phyloP scores from a whole-genome alignment of 23 tunicate genomes.

The Phallusia fumigata region DNA sequence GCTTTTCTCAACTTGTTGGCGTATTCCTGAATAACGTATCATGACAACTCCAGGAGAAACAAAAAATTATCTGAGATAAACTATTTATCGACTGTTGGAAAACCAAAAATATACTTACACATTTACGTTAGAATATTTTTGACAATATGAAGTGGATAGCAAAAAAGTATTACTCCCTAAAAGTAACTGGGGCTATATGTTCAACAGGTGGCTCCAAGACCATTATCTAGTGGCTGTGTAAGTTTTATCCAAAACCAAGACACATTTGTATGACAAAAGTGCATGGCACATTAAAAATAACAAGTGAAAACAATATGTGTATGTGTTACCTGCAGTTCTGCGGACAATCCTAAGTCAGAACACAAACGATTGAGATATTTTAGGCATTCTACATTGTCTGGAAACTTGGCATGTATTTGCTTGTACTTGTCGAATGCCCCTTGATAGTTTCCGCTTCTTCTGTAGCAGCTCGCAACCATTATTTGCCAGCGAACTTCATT shows the following conservation, averaged over 20 bases:
- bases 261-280: no score
- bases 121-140: no score
- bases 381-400: slow-evolving; percentile 90
- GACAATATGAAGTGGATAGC: no score
- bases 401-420: slow-evolving; percentile 88
- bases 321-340: slow-evolving; percentile 83
- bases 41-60: neutral
- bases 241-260: no score
- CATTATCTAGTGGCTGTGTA: no score
- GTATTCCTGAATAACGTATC: slow-evolving; percentile 50
- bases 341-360: slow-evolving; percentile 76
- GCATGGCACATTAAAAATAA: no score
- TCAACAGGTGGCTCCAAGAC: no score
- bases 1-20: slow-evolving; percentile 74
- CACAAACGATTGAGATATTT: slow-evolving; percentile 87
- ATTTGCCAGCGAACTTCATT: slow-evolving; percentile 90
- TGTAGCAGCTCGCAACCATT: slow-evolving; percentile 93
- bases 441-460: slow-evolving; percentile 95
- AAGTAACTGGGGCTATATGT: no score
- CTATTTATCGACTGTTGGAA: no score
- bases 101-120: no score
- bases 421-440: slow-evolving; percentile 93
- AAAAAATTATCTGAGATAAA: neutral
- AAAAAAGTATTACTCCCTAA: no score
- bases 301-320: no score